These are phyloP conservation scores for Lobophora halterata DNA, from an alignment of 2,888 invertebrate genomes.

Conservation along the genomic window DNA sequence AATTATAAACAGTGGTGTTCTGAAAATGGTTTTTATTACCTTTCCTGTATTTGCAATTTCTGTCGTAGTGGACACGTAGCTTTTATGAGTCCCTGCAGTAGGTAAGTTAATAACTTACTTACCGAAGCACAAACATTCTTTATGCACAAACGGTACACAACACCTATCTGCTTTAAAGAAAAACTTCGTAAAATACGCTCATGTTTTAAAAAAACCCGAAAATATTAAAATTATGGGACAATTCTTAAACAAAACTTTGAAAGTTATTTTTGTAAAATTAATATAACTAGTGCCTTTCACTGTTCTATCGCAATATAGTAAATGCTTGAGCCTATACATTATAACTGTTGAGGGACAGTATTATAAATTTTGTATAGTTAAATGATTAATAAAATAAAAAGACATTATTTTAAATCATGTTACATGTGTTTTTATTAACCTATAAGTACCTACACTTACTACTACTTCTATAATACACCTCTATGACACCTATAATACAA, in stretches of 20 bases:
- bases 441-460: slow-evolving; percentile 46
- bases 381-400: slow-evolving; percentile 72
- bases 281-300: slow-evolving; percentile 43
- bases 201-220: no score
- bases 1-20: no score
- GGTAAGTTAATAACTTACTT: slow-evolving; percentile 10
- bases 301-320: slow-evolving; percentile 30
- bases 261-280: background rate
- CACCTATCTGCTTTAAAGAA: slow-evolving; percentile 6
- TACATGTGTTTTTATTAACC: slow-evolving; percentile 38
- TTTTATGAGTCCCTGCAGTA: slow-evolving; percentile 26
- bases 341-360: slow-evolving; percentile 53
- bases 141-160: slow-evolving; percentile 20
- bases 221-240: no score
- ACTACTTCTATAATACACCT: slow-evolving; percentile 8
- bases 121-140: slow-evolving; percentile 21
- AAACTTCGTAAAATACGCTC: background rate
- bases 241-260: no score
- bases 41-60: no score
- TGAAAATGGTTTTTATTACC: no score
- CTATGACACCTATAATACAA: background rate
- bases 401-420: slow-evolving; percentile 75
- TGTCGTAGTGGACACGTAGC: slow-evolving; percentile 18
- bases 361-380: slow-evolving; percentile 49
- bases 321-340: slow-evolving; percentile 37